Base-by-base conservation (phyloP, 1,140 invertebrate species). In the Drosophila lowei region DNA sequence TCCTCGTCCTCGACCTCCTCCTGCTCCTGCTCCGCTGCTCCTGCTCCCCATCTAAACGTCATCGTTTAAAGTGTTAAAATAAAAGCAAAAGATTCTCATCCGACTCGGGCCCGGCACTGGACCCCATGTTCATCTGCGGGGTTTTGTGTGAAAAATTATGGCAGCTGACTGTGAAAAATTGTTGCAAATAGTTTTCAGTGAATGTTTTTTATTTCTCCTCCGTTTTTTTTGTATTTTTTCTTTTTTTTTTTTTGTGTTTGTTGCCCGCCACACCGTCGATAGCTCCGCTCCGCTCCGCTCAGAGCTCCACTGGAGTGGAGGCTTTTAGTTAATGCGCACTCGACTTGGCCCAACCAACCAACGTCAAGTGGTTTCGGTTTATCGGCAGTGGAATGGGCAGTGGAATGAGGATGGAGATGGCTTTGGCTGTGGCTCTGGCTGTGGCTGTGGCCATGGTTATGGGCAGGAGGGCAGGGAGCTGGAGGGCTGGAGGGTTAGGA, bases 81-180 rank as follows among this genome's bases (percentile, higher is more conserved):
- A 77, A 85, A 86, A 86, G 73, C 77, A 77, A 59, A 63, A 58
- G 55, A 58, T 60, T 38, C 34, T 5, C 34, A 38, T 38, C 34
- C 34, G 34, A 38, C 11, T 38, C 4, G 23, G 5, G 23, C 23
- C 11, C 34, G 25, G 47, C 55, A 15, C 65, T 38, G 63, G 63
- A 74, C 54, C 54, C 62, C 57, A 59, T 65, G 72, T 74, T 74
- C 71, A 55, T 52, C 71, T 49, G 72, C 57, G 44, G 62, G 70
- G 42, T 61, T 84, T 74, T 84, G 71, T 73, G 80, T 84, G 80
- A 86, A 86, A 86, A 86, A 86, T 86, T 86, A 86, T 86, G 81
- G 77, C 81, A 86, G 83, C 63, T 80, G 81, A 88, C 81, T 88
- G 83, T 86, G 81, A 86, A 86, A 86, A 86, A 86, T 86, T 86